Conservation (phyloP, 2,113 vertebrate species). For the Malurus melanocephalus region DNA sequence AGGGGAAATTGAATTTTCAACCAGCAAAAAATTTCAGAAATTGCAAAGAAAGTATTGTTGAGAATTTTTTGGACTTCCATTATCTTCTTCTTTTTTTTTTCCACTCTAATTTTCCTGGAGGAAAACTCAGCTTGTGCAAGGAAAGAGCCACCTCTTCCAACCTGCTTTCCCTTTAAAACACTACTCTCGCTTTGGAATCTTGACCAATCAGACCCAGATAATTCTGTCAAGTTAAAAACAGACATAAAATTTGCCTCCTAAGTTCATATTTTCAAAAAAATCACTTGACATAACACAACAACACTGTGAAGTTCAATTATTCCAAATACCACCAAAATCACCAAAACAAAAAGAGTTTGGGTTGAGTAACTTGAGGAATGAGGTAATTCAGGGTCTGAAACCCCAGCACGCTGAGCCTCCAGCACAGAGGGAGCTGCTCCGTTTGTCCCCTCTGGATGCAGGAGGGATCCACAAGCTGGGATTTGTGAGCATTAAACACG, state of each 20-base stretch:
- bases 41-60: neutral
- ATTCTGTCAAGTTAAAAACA: neutral
- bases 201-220: neutral
- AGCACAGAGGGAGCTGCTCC: neutral
- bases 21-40: neutral
- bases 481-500: neutral
- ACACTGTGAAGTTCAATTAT: neutral
- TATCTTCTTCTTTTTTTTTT: accelerated
- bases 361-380: neutral
- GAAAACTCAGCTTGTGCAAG: neutral
- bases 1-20: neutral
- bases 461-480: neutral
- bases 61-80: neutral
- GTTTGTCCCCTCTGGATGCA: neutral
- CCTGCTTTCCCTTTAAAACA: neutral
- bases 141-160: neutral
- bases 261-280: neutral
- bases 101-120: neutral
- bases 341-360: neutral
- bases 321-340: neutral
- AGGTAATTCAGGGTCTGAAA: neutral
- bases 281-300: neutral
- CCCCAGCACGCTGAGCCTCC: neutral
- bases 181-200: neutral
- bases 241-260: neutral